Conservation (phyloP, 1,140 invertebrate genomes). For the Wiebesia pumilae region DNA sequence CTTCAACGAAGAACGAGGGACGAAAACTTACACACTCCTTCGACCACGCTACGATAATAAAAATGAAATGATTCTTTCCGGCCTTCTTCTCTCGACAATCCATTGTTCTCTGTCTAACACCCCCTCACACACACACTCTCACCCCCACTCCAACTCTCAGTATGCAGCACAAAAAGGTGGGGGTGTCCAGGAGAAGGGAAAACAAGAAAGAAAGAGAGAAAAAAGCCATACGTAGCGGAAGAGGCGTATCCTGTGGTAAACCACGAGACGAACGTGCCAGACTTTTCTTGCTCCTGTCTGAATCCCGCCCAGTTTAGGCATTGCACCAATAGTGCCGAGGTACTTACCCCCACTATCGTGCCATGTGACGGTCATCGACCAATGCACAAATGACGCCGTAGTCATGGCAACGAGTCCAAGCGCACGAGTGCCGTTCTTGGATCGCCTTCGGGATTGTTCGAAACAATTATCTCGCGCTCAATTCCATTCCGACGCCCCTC, state of each 20-base stretch:
- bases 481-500: slow-evolving; percentile 68
- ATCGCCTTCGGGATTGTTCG: slow-evolving; percentile 73
- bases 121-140: neutral
- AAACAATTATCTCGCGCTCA: slow-evolving; percentile 75
- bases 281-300: slow-evolving; percentile 51
- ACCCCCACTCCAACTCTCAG: neutral
- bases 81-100: neutral
- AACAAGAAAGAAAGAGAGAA: neutral
- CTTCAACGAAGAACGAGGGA: slow-evolving; percentile 29
- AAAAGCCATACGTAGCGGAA: slow-evolving; percentile 53
- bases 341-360: neutral
- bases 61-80: slow-evolving; percentile 70
- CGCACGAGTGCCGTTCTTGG: slow-evolving; percentile 48
- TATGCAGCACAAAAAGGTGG: slow-evolving; percentile 52
- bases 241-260: slow-evolving; percentile 55
- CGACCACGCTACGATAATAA: slow-evolving; percentile 64
- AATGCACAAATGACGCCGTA: slow-evolving; percentile 57
- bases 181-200: slow-evolving; percentile 11
- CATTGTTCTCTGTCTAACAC: neutral
- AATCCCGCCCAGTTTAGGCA: neutral
- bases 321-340: neutral
- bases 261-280: slow-evolving; percentile 20
- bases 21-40: slow-evolving; percentile 14
- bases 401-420: slow-evolving; percentile 64
- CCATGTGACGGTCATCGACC: neutral